phyloP scores from a whole-genome alignment of 2,888 invertebrate species.

The Eulithis testata region DNA sequence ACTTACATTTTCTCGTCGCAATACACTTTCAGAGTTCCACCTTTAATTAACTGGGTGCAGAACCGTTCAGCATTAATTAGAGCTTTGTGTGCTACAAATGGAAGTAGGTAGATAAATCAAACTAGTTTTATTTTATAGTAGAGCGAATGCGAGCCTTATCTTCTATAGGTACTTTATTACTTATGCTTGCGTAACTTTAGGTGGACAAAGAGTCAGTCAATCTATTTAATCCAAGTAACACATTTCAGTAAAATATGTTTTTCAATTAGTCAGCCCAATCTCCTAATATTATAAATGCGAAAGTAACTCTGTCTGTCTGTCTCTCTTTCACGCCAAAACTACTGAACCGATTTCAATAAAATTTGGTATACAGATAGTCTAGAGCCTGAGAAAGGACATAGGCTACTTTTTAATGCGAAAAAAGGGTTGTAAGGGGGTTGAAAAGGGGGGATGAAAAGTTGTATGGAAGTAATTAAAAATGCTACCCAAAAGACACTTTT shows the following conservation, averaged over 20 bases:
- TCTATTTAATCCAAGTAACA: background rate
- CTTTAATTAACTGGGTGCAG: conserved; percentile 30
- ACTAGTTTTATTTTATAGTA: background rate
- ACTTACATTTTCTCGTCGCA: conserved; percentile 28
- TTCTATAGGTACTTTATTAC: background rate
- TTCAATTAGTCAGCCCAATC: background rate
- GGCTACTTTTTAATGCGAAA: no score
- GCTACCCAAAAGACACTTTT: no score
- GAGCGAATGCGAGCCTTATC: background rate
- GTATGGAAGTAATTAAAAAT: no score
- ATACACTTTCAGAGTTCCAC: conserved; percentile 27
- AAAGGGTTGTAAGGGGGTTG: no score
- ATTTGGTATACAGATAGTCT: no score
- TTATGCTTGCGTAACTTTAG: background rate
- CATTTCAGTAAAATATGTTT: background rate
- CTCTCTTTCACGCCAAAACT: no score
- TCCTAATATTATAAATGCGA: no score
- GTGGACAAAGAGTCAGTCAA: background rate
- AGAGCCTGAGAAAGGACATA: no score
- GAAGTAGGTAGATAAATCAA: conserved; percentile 10
- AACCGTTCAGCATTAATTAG: conserved; percentile 16
- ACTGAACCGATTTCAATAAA: no score
- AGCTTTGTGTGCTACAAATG: conserved; percentile 10
- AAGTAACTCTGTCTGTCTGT: no score
- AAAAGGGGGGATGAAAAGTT: no score